These are phyloP conservation scores for Alitta virens DNA, from an alignment of 2,888 invertebrate species.

Conservation along the genomic window DNA sequence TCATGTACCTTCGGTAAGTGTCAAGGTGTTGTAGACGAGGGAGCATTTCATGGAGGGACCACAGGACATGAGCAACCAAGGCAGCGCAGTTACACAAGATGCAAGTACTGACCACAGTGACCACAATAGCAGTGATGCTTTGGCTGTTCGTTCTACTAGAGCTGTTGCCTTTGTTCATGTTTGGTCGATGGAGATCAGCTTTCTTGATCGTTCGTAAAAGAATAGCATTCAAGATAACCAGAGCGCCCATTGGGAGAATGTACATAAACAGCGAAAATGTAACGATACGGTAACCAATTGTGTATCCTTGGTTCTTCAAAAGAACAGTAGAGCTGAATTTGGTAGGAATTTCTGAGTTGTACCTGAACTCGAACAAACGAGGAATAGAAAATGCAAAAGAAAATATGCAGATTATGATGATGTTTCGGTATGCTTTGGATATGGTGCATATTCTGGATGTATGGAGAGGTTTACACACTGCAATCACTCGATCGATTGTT, in stretches of 20 bases:
- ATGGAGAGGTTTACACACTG: constrained; percentile 29
- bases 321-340: constrained; percentile 13
- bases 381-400: constrained; percentile 24
- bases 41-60: constrained; percentile 21
- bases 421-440: constrained; percentile 18
- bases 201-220: constrained; percentile 17
- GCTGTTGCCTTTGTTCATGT: not conserved
- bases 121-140: constrained; percentile 21
- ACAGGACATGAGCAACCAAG: constrained; percentile 27
- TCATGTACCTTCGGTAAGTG: constrained; percentile 11
- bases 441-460: constrained; percentile 29
- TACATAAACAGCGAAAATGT: constrained; percentile 27
- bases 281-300: constrained; percentile 24
- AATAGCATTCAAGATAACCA: constrained; percentile 26
- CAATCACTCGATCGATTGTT: constrained; percentile 30
- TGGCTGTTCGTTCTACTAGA: not conserved
- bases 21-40: constrained; percentile 15
- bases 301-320: constrained; percentile 21
- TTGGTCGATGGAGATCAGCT: constrained; percentile 4
- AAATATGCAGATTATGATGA: constrained; percentile 17
- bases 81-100: constrained; percentile 27
- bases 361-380: constrained; percentile 25
- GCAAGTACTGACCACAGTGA: constrained; percentile 24
- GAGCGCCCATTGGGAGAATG: constrained; percentile 23
- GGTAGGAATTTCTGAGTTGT: not conserved